These are phyloP conservation scores for Camelus dromedarius DNA, from an alignment of 2,113 vertebrate species.

Conservation along the genomic window DNA sequence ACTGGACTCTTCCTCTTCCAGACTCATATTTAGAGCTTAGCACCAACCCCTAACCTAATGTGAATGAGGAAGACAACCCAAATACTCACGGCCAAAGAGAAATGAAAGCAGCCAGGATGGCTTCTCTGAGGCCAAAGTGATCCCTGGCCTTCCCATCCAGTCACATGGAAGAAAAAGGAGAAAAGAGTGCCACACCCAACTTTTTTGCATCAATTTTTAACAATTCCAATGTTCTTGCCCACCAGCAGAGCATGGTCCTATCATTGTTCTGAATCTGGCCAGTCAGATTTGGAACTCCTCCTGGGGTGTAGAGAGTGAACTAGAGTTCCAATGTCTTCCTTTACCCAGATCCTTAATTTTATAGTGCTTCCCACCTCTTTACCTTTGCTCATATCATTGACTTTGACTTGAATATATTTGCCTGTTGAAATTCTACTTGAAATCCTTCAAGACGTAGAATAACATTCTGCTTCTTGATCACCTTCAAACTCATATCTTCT, in stretches of 20 bases:
- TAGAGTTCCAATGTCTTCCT: background rate
- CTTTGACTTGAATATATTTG: background rate
- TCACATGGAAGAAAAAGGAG: background rate
- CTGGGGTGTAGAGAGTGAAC: background rate
- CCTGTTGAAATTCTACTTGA: background rate
- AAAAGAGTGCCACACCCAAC: background rate
- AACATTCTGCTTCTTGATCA: conserved; percentile 26
- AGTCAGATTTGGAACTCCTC: background rate
- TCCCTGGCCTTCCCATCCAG: background rate
- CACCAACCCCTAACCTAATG: background rate
- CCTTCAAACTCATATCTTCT: background rate
- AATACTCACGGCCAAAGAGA: background rate
- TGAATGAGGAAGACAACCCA: background rate
- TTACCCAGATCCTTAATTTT: background rate
- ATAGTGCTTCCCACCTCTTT: background rate
- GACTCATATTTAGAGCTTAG: background rate
- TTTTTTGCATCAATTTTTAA: background rate
- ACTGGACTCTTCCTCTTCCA: background rate
- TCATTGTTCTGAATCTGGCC: background rate
- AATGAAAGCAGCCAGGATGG: background rate
- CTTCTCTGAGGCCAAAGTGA: background rate
- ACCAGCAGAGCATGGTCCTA: background rate
- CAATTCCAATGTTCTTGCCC: background rate
- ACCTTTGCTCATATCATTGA: background rate
- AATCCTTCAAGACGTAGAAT: conserved; percentile 12